Evolutionary conservation across 2,888 invertebrate species (phyloP).

Genomic region (Psylliodes chrysocephalus): DNA sequence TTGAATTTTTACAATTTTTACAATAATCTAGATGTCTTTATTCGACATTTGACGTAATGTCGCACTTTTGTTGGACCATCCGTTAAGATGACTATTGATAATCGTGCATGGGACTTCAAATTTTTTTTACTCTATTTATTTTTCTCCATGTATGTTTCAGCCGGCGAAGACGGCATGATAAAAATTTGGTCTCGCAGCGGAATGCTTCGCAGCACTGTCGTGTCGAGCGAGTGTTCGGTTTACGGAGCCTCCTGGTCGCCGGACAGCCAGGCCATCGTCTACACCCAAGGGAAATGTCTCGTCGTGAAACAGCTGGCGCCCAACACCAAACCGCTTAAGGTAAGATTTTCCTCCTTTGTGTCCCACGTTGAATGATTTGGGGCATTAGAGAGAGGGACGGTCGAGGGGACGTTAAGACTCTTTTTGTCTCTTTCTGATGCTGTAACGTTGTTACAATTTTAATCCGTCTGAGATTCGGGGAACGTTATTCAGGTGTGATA

Average conservation of each 20-base stretch:
- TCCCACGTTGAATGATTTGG: background rate
- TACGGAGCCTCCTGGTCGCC: slow-evolving; percentile 88
- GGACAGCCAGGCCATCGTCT: slow-evolving; percentile 74
- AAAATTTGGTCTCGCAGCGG: slow-evolving; percentile 98
- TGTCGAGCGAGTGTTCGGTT: slow-evolving; percentile 82
- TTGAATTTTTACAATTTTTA: no score
- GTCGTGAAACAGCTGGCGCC: slow-evolving; percentile 79
- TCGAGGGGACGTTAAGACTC: background rate
- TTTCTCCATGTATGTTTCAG: no score
- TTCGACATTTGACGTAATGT: no score
- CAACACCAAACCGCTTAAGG: slow-evolving; percentile 78
- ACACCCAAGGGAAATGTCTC: slow-evolving; percentile 75
- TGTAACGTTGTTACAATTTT: background rate
- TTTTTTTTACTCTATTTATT: no score
- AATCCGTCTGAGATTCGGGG: background rate
- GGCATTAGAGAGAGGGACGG: background rate
- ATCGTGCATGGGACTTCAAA: no score
- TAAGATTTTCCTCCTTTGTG: slow-evolving; percentile 54
- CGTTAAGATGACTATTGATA: no score
- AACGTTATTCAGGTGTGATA: background rate
- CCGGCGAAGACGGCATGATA: slow-evolving; percentile 95
- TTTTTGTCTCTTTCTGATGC: background rate
- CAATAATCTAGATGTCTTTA: no score
- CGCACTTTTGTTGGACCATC: no score
- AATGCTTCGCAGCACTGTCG: slow-evolving; percentile 88